Base-by-base conservation (phyloP, 2,888 invertebrate species). In the Ophioninae sp. region DNA sequence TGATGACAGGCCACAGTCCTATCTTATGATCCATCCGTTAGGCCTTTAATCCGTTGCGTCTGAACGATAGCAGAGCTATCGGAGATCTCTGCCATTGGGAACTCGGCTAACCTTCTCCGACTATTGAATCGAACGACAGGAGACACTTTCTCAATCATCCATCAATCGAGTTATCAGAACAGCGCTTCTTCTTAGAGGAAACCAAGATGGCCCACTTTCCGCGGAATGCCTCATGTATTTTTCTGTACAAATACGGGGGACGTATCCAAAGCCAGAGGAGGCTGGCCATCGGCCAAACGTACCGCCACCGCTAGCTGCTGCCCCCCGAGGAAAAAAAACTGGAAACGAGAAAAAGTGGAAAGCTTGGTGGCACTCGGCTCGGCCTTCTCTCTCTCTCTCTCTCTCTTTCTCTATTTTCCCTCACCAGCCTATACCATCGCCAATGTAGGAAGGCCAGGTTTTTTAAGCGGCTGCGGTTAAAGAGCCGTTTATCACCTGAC, bases 401-500 rank as follows among this genome's bases (percentile, higher is more conserved):
- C n/a, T 7, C 50, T 13, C 23, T n/a, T 23, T 69, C 69, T 39
- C 69, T 59, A 57, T 59, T 64, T 44, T 17, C 41, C 50, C 56
- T 68, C 61, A 68, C 65, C 72, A 67, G 79, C 79, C 79, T 75
- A 50, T 50, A 73, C 83, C 44, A 56, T 74, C 62, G 73, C 61
- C 80, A 21, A 69, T 70, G 65, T 65, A 77, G 44, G 74, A 73
- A 73, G 76, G 69, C 82, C 76, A 57, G 76, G 68, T 50, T 84
- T 84, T 86, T 85, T 86, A 85, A 85, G 76, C 83, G 79, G 69
- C 65, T 68, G 81, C 79, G 82, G 81, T 86, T 86, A 84, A 84
- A 86, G 85, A 75, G 82, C 85, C 86, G 86, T 86, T 86, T 79
- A 85, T 86, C 86, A 86, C 83, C 81, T 77, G 85, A 62, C 83